Evolutionary conservation across 1,140 invertebrate species (phyloP), one percentile per base, ranked within the genome.

Genomic region (Ceratina australensis): DNA sequence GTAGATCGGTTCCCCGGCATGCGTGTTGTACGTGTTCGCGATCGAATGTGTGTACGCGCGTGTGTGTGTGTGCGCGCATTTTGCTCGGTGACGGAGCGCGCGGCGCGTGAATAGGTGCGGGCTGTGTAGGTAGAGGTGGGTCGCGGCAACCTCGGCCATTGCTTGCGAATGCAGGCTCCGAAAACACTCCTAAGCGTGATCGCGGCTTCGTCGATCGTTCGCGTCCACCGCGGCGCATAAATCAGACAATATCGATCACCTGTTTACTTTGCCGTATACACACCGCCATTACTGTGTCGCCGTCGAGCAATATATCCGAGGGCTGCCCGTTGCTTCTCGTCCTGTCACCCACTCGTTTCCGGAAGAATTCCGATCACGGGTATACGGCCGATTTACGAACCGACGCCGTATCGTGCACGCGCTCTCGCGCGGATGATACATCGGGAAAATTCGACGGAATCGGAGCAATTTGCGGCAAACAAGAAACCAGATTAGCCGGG

Each of bases 191-290:
- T 42, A 10, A 42, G 33, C 33, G 75, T 74, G 80, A 83, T 82
- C 80, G 75, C 28, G 61, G 33, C 33, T 10, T 54, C 61, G 47
- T 13, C 80, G 80, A 82, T 80, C 80, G 80, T 73, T 50, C 52
- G 47, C 20, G 52, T 54, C 68, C 68, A 10, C 60, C 28, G 52
- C 47, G n/a, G 60, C 61, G 59, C 66, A 83, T 83, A 83, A 83
- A 83, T 83, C 82, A 83, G 83, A 83, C 82, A 83, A 83, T 79
- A 83, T 83, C 82, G 82, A 83, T 83, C 82, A 61, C 42, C 64
- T 79, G 80, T 83, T 83, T 83, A 82, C 82, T 69, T 79, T 79
- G 47, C 67, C 74, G 74, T 71, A 68, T 65, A 57, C 26, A 28
- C 61, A 56, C 47, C 47, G 61, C 76, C 65, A 79, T 83, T 83